A percentile compares a stretch with the other conserved stretches of the same genome.
Evolutionary conservation across 2,888 invertebrate species (phyloP).

Genomic region (Melieria crassipennis): DNA sequence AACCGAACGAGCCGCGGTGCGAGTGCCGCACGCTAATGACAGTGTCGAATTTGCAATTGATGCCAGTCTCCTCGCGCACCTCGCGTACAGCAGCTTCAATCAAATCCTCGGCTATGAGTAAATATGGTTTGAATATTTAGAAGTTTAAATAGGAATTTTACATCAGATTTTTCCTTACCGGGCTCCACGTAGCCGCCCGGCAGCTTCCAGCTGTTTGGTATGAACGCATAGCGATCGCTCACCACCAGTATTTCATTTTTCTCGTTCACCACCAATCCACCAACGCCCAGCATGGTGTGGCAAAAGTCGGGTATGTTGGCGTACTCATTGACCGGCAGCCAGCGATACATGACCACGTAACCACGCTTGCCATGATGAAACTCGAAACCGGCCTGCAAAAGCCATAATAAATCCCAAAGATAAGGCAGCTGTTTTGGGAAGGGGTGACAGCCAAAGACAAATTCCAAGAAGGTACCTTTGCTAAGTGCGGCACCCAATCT

Average conservation of each 20-base stretch:
- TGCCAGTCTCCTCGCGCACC: constrained; percentile 90
- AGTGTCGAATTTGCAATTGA: constrained; percentile 79
- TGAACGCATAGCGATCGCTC: constrained; percentile 71
- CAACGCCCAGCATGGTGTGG: constrained; percentile 85
- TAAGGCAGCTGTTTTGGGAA: background rate
- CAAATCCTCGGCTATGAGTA: constrained; percentile 80
- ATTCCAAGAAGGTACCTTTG: constrained; percentile 68
- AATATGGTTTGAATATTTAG: background rate
- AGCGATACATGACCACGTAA: constrained; percentile 82
- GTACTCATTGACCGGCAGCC: constrained; percentile 74
- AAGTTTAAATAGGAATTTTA: background rate
- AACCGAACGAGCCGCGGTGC: constrained; percentile 79
- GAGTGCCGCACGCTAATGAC: constrained; percentile 82
- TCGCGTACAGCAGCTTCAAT: constrained; percentile 85
- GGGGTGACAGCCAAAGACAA: background rate
- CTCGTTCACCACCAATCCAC: constrained; percentile 80
- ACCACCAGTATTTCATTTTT: constrained; percentile 82
- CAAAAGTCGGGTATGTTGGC: constrained; percentile 77
- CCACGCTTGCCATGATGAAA: constrained; percentile 87
- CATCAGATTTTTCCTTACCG: constrained; percentile 67
- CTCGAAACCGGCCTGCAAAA: constrained; percentile 77
- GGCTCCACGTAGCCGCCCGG: constrained; percentile 93
- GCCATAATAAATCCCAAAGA: background rate
- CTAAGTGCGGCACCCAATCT: constrained; percentile 79
- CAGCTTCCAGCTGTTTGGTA: constrained; percentile 79